Evolutionary conservation across 2,797 vertebrate genomes (phyloP).

Genomic region (Enteromius mattozi): DNA sequence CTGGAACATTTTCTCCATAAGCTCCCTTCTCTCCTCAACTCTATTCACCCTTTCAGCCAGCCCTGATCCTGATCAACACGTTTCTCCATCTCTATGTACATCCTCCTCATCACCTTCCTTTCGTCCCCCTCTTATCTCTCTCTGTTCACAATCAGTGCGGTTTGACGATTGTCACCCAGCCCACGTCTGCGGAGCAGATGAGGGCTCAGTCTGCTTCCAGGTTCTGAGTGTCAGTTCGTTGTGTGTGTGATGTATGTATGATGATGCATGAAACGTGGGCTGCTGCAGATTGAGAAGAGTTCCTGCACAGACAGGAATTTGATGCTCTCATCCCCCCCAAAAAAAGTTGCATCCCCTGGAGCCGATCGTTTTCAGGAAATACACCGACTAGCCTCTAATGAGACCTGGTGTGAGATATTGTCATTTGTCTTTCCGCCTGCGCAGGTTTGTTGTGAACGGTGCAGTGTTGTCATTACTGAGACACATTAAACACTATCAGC

Average conservation of each 20-base stretch:
- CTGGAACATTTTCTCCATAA: neutral
- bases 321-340: neutral
- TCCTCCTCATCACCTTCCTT: conserved; percentile 31
- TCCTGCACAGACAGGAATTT: neutral
- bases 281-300: conserved; percentile 1
- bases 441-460: conserved; percentile 21
- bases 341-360: neutral
- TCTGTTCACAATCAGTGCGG: conserved; percentile 10
- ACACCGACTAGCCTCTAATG: conserved; percentile 44
- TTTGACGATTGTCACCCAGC: conserved; percentile 45
- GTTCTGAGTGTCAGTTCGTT: conserved; percentile 4
- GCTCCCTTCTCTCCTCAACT: neutral
- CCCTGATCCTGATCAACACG: conserved; percentile 1
- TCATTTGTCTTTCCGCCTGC: conserved; percentile 29
- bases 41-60: conserved; percentile 1
- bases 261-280: conserved; percentile 17
- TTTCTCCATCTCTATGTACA: conserved; percentile 1
- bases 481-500: conserved; percentile 37
- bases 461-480: conserved; percentile 36
- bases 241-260: conserved; percentile 21
- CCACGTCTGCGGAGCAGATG: conserved; percentile 42
- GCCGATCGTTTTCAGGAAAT: conserved; percentile 12
- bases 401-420: conserved; percentile 39
- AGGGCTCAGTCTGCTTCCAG: conserved; percentile 26
- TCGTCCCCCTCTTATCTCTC: conserved; percentile 19